Evolutionary conservation across 1,140 invertebrate genomes (phyloP), one percentile per base, ranked within the genome.

Genomic region (Calosoma granatense): DNA sequence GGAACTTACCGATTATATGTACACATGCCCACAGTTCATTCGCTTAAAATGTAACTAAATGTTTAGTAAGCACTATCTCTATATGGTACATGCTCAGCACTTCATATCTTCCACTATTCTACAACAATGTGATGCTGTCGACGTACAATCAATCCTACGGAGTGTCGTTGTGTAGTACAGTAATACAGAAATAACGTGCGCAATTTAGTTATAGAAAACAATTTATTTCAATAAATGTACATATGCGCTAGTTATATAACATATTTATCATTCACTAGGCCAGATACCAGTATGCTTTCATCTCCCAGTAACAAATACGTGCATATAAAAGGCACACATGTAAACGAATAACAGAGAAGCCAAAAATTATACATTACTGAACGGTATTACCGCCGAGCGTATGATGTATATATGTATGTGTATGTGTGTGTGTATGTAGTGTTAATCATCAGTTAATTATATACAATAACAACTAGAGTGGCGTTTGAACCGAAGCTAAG

Each of bases 161-260:
- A 12, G 17, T 47, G 4, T 47, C 9, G 4, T 47, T 47, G 17
- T 47, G 41, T 47, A 47, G 17, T 47, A n/a, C n/a, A n/a, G n/a
- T n/a, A n/a, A 47, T 9, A 47, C 9, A 47, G 15, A 47, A 17
- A 47, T 9, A 17, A 11, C 4, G 41, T 47, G 41, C 17, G 26
- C 6, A 36, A 36, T 47, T 47, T 47, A 47, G 59, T 60, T 63
- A 63, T 64, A 67, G 65, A 67, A 64, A 67, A 67, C 63, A 66
- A 64, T 67, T 67, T 67, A 67, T 67, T 67, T 47, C 17, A 47
- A 47, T 47, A 47, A 47, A 12, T 9, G 15, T 47, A 47, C 41
- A 47, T 47, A 47, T 47, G 41, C 41, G 41, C 41, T 47, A 12
- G 17, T 47, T 47, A 47, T 47, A 47, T 47, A 17, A 47, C 41